phyloP scores from a whole-genome alignment of 2,797 vertebrate species.

The Geotrypetes seraphini region DNA sequence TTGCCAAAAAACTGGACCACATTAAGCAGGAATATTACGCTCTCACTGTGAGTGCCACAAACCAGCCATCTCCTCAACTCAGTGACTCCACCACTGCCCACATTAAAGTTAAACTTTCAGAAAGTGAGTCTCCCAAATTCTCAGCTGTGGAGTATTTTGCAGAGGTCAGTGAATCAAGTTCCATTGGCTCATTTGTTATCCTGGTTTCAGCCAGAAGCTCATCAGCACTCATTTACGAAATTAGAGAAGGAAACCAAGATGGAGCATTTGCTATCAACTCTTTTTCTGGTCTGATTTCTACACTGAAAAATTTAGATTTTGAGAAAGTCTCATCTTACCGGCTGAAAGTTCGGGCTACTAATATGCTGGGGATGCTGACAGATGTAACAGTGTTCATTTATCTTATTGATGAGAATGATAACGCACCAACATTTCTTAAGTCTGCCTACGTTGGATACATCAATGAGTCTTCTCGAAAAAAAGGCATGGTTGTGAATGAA shows the following conservation, averaged over 20 bases:
- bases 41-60: conserved; percentile 76
- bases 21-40: conserved; percentile 63
- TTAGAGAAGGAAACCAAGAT: conserved; percentile 71
- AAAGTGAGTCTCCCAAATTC: conserved; percentile 74
- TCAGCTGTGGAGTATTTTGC: conserved; percentile 67
- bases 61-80: conserved; percentile 77
- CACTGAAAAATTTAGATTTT: conserved; percentile 69
- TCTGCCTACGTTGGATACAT: conserved; percentile 68
- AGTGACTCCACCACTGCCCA: conserved; percentile 71
- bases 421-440: conserved; percentile 65
- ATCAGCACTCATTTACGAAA: conserved; percentile 73
- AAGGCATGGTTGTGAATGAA: conserved; percentile 78
- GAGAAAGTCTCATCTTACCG: conserved; percentile 70
- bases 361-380: conserved; percentile 59
- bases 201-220: conserved; percentile 66
- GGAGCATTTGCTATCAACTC: conserved; percentile 75
- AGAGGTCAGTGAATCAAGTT: conserved; percentile 77
- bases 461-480: conserved; percentile 67
- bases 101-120: conserved; percentile 62
- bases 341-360: conserved; percentile 70
- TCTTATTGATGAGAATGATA: conserved; percentile 89
- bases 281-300: conserved; percentile 75
- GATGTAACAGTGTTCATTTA: conserved; percentile 64
- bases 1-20: conserved; percentile 58
- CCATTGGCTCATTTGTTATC: conserved; percentile 62